Conservation (phyloP, 2,113 vertebrate species). For the Asarcornis scutulata region DNA sequence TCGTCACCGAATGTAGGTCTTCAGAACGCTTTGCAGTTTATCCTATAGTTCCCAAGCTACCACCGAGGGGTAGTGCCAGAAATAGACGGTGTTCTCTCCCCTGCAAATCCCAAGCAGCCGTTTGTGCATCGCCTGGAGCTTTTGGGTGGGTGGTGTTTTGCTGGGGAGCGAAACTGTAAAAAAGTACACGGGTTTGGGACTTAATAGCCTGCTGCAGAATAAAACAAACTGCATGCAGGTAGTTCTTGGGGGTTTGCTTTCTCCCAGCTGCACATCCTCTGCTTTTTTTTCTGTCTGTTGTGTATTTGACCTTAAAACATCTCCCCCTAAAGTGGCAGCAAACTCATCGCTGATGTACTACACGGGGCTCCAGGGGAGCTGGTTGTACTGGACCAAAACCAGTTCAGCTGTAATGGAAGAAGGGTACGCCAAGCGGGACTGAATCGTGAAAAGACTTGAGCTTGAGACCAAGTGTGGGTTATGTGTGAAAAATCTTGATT, state of each 20-base stretch:
- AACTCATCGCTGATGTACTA: neutral
- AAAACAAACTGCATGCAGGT: neutral
- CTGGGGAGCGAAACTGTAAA: neutral
- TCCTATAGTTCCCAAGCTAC: neutral
- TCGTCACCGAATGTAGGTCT: neutral
- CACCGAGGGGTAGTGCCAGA: neutral
- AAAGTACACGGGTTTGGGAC: neutral
- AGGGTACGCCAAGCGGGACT: neutral
- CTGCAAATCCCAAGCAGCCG: neutral
- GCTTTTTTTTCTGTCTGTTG: neutral
- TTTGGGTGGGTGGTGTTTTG: slow-evolving; percentile 41
- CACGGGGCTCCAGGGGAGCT: fast-evolving
- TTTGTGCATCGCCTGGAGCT: neutral
- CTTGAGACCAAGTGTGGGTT: neutral
- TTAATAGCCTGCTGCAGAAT: neutral
- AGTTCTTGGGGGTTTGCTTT: neutral
- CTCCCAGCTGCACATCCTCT: neutral
- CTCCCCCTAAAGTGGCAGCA: neutral
- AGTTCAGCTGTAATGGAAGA: neutral
- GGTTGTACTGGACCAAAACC: neutral
- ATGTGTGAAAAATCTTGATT: neutral
- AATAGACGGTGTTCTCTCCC: neutral
- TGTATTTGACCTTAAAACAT: neutral
- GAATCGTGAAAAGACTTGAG: neutral
- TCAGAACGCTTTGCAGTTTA: neutral